A percentile compares a stretch with the other conserved stretches of the same genome.
Evolutionary conservation across 2,113 vertebrate species (phyloP).

Genomic region (Tragelaphus strepsiceros): DNA sequence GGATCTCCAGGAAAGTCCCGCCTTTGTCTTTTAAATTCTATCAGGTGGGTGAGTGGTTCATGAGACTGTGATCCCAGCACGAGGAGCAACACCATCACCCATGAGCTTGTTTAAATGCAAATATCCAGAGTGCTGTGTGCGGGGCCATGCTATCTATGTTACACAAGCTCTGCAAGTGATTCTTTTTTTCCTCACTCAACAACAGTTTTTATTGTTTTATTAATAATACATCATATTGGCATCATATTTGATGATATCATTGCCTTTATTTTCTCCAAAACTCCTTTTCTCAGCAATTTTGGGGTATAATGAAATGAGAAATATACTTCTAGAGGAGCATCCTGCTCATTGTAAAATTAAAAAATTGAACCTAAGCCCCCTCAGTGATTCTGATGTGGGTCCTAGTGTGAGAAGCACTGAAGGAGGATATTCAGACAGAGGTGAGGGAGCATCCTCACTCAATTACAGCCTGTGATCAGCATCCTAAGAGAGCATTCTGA

Average conservation of each 20-base stretch:
- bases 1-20: too few species aligned
- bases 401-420: neutral
- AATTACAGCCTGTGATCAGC: neutral
- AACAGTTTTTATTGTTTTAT: too few species aligned
- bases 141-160: neutral
- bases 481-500: neutral
- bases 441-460: neutral
- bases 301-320: too few species aligned
- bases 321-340: too few species aligned
- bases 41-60: neutral
- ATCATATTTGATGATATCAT: too few species aligned
- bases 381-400: neutral
- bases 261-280: too few species aligned
- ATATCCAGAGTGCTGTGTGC: neutral
- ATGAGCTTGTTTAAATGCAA: neutral
- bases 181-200: neutral
- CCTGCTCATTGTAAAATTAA: too few species aligned
- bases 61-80: neutral
- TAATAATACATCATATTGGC: too few species aligned
- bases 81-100: neutral
- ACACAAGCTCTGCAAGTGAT: accelerated
- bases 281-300: too few species aligned
- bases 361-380: too few species aligned
- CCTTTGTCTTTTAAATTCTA: neutral
- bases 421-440: neutral